These are phyloP conservation scores for Protonemura montana DNA, from an alignment of 2,888 invertebrate species.

Conservation along the genomic window DNA sequence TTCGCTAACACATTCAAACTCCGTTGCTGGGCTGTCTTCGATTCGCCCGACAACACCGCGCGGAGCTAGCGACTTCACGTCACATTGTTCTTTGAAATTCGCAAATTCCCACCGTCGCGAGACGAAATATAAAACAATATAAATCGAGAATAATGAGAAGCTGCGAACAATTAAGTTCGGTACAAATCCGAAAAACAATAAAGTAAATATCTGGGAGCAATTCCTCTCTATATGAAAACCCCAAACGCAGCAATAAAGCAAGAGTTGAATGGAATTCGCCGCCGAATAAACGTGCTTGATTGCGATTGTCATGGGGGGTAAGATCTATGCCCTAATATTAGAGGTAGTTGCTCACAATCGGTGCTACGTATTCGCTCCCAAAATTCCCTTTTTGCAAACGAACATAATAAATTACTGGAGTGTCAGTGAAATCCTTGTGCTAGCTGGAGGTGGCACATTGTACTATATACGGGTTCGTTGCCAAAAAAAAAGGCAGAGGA, in stretches of 20 bases:
- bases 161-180: neutral
- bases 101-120: neutral
- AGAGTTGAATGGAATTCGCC: neutral
- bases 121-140: neutral
- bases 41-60: neutral
- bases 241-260: neutral
- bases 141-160: neutral
- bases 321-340: constrained; percentile 33
- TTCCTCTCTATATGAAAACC: neutral
- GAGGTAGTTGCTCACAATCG: constrained; percentile 31
- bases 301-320: neutral
- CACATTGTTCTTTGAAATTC: neutral
- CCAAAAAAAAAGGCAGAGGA: constrained; percentile 35
- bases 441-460: neutral
- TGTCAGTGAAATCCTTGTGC: constrained; percentile 25
- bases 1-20: neutral
- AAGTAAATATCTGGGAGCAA: neutral
- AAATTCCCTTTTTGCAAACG: constrained; percentile 35
- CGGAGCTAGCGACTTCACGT: neutral
- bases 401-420: constrained; percentile 15
- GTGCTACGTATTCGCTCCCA: constrained; percentile 2
- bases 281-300: neutral
- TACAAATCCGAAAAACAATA: neutral
- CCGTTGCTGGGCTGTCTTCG: neutral
- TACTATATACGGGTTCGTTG: neutral